phyloP scores from a whole-genome alignment of 2,113 vertebrate species.

The Amazona guildingii region DNA sequence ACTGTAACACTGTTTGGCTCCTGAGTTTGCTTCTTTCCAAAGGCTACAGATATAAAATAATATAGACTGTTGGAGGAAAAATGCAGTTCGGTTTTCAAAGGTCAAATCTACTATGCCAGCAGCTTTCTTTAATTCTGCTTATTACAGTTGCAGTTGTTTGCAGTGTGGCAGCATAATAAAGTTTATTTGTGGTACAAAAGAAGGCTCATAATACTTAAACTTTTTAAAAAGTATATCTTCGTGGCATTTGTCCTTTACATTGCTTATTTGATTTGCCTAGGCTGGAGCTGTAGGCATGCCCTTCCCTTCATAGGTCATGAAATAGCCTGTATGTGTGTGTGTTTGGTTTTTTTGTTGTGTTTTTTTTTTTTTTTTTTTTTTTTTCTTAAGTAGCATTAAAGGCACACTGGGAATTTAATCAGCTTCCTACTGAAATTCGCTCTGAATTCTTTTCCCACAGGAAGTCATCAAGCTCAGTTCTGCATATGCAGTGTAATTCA shows the following conservation, averaged over 20 bases:
- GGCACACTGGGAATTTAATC: not conserved
- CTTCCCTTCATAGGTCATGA: not conserved
- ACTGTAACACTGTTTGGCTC: not conserved
- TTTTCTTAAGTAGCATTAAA: not conserved
- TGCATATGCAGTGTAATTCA: not conserved
- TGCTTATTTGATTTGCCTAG: not conserved
- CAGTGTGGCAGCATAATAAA: not conserved
- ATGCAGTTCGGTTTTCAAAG: not conserved
- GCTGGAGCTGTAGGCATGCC: not conserved
- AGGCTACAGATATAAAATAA: not conserved
- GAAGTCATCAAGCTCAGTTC: not conserved
- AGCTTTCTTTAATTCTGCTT: not conserved
- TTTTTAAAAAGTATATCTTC: not conserved
- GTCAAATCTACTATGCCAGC: not conserved
- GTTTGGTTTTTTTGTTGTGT: not conserved
- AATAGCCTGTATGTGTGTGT: not conserved
- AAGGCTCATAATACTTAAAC: not conserved
- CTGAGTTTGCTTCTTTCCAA: not conserved
- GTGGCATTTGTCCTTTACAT: not conserved
- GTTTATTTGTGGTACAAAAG: constrained; percentile 16
- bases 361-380: not conserved
- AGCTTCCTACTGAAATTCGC: not conserved
- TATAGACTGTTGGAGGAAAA: not conserved
- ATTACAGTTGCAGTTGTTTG: not conserved
- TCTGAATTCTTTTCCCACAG: not conserved